Base-by-base conservation (phyloP, 2,888 invertebrate genomes). In the Acrobasis suavella region DNA sequence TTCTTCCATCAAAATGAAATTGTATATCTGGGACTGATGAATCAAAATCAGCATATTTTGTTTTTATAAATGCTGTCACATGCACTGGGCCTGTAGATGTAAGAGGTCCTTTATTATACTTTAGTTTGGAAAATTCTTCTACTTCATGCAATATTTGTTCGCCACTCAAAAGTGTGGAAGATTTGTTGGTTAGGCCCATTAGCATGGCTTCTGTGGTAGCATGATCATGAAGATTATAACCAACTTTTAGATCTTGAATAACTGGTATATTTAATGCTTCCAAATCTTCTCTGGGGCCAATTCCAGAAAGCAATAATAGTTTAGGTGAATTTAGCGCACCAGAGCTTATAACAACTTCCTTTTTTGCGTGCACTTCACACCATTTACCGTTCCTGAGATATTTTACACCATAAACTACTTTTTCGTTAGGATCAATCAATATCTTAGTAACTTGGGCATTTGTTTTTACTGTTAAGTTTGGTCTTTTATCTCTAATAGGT, bases 181-280 rank as follows among this genome's bases (percentile, higher is more conserved):
- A 91, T 71, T 86, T 80, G 69, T 94, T 93, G 0, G 86, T 84
- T 14, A 95, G 81, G 2, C 86, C 85, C 75, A 94, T 91, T 1
- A 94, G 74, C 64, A 94, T 89, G 17, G 87, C 88, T 67, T 87
- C 81, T 50, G 76, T 94, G 69, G 87, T 94, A 1, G 94, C 90
- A 76, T 96, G 96, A 75, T 96, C 95, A 72, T 96, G 96, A n/a
- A 96, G 84, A 78, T 96, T 96, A 69, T 91, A 87, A 0, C 96
- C 96, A 0, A 96, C 96, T 32, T 94, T 94, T 49, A 95, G 85
- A 81, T 96, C 90, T 67, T 93, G 89, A 0, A 95, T 79, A 0
- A 95, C 87, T 51, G 84, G 78, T 63, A 94, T 94, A 7, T 89
- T 84, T 15, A 92, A 70, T 12, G 76, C 61, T 63, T 85, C 63